Conservation (phyloP, 1,140 invertebrate genomes). For the Bicyclus anynana region DNA sequence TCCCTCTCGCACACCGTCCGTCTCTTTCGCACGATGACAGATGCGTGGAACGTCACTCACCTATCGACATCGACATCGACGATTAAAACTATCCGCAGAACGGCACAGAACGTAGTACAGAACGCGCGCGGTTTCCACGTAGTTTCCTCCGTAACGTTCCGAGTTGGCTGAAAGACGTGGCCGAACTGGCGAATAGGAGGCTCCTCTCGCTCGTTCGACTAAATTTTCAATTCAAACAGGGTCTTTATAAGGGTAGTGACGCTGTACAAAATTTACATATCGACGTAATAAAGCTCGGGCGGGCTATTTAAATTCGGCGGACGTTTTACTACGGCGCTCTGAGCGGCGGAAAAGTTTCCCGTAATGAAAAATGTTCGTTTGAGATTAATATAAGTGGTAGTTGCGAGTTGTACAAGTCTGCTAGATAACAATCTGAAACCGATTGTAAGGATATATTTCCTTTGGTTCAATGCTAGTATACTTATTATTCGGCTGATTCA, state of each 20-base stretch:
- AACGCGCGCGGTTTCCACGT: conserved; percentile 9
- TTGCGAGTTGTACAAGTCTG: background rate
- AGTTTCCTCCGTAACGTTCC: conserved; percentile 37
- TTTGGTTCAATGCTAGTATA: too few relatives aligned
- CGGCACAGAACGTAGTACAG: background rate
- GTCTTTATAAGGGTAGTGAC: conserved; percentile 76
- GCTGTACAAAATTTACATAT: conserved; percentile 75
- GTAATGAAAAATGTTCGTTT: conserved; percentile 25
- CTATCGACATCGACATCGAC: conserved; percentile 26
- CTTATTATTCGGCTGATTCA: too few relatives aligned
- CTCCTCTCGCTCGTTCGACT: conserved; percentile 47
- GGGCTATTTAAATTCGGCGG: conserved; percentile 64
- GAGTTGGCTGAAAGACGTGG: conserved; percentile 70
- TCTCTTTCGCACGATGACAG: background rate
- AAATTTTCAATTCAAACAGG: conserved; percentile 76
- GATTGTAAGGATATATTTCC: too few relatives aligned
- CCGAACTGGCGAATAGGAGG: conserved; percentile 60
- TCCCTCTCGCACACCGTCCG: background rate
- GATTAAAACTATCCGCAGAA: conserved; percentile 15
- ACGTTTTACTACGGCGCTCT: conserved; percentile 23
- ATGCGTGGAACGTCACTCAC: conserved; percentile 19
- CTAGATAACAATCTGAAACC: background rate
- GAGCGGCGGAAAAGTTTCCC: conserved; percentile 14
- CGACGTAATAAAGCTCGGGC: conserved; percentile 71
- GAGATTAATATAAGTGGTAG: conserved; percentile 7